Evolutionary conservation across 2,888 invertebrate species (phyloP), one percentile per base, ranked within the genome.

Genomic region (Linyphia triangularis): DNA sequence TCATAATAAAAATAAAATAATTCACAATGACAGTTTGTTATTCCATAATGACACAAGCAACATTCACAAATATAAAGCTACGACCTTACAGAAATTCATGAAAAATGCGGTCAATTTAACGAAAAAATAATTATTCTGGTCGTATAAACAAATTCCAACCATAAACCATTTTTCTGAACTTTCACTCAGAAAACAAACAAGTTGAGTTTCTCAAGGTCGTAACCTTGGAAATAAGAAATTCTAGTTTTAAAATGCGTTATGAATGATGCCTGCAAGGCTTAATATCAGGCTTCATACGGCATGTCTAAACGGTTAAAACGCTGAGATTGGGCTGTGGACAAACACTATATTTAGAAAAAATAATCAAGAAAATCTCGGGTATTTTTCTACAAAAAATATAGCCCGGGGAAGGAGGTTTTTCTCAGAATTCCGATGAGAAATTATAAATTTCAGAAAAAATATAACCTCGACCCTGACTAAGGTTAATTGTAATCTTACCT

Each of bases 381-480:
- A 22, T 61, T 40, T 33, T 77, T 19, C 77, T 7, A 9, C 33
- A 69, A 69, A 30, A 73, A 63, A 63, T 26, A 63, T 63, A 26
- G 61, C 77, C 37, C 63, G n/a, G 22, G 37, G 77, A 22, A 24
- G n/a, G 16, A 22, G 3, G 24, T 26, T 70, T n/a, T 77, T 77
- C 77, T 63, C 16, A 24, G 77, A 77, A 63, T 77, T 77, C 24
- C 63, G 40, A 77, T 59, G 40, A 10, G 61, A 40, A 26, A 33
- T n/a, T 61, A 77, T 61, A 77, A 63, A 77, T 63, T 63, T 19
- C 28, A 63, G 10, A 30, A 63, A 61, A 63, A 3, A 30, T 63
- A 40, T 19, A 22, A 57, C 69, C 78, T 78, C 43, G 81, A 81
- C 30, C 67, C 51, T 67, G 13, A 6, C 24, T 59, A 81, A 81